Evolutionary conservation across 2,888 invertebrate genomes (phyloP), one percentile per base, ranked within the genome.

Genomic region (Lapara coniferarum): DNA sequence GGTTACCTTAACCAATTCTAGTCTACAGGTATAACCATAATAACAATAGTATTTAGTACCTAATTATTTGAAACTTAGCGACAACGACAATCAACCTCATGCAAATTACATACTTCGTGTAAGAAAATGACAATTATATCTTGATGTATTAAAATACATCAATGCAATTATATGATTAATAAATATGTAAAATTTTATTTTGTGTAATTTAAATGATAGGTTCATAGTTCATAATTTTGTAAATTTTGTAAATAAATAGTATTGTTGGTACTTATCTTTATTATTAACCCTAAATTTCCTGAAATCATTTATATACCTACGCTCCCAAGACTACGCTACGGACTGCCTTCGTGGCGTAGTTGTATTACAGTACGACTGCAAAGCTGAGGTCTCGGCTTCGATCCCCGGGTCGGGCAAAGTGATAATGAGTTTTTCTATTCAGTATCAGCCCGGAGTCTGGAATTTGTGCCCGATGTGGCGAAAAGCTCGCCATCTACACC

Each of bases 1-100:
- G 70, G 58, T 55, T 49, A 37, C 67, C 52, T 66, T 49, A 68
- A 67, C 59, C 66, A 69, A 53, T 71, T 77, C 73, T 76, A 77
- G 75, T 77, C 75, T 71, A 56, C 56, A 56, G 66, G 51, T 37
- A 37, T 68, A 58, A 59, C 58, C 58, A 58, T 55, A 59, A 68
- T 52, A 16, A 52, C 16, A n/a, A 13, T 68, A 58, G 30, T 16
- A 16, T n/a, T n/a, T 49, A 49, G 16, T 25, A 25, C 25, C 30
- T 68, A 58, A 58, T 30, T 58, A 57, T 68, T 59, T 59, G n/a
- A 44, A 44, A 59, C 10, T n/a, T 44, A 44, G 59, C 44, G 59
- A 8, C 19, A 63, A 63, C 46, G 59, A 46, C 46, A 63, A 63
- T 19, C 46, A 46, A 46, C 46, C 46, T 63, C 59, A 16, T 59